phyloP scores from a whole-genome alignment of 2,113 vertebrate species.

The Amazona vittata region DNA sequence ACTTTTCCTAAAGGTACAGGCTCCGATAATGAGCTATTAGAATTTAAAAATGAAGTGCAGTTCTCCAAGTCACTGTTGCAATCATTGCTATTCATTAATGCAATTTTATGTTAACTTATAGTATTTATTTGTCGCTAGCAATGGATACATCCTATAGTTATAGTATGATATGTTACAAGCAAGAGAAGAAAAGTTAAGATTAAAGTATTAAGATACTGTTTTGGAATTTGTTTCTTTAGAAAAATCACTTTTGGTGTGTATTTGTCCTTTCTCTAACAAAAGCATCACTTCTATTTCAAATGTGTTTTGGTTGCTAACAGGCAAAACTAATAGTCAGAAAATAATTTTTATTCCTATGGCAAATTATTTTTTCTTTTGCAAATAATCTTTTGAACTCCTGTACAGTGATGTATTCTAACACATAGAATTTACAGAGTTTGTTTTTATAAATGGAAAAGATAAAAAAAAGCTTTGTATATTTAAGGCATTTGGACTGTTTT shows the following conservation, averaged over 20 bases:
- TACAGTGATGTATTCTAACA: background rate
- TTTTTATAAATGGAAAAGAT: background rate
- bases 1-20: background rate
- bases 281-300: background rate
- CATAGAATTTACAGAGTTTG: background rate
- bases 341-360: background rate
- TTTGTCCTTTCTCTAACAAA: background rate
- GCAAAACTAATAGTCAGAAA: background rate
- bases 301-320: background rate
- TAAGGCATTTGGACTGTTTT: background rate
- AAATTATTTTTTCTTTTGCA: background rate
- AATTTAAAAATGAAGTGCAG: background rate
- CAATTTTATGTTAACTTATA: background rate
- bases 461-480: background rate
- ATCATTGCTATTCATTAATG: background rate
- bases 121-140: background rate
- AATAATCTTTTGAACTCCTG: background rate
- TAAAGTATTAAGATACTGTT: background rate
- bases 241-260: background rate
- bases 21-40: background rate
- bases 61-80: background rate
- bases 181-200: background rate
- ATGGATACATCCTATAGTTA: background rate
- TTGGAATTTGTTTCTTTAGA: background rate
- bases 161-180: background rate